Evolutionary conservation across 2,797 vertebrate species (phyloP).

Genomic region (Ptychobarbus kaznakovi): DNA sequence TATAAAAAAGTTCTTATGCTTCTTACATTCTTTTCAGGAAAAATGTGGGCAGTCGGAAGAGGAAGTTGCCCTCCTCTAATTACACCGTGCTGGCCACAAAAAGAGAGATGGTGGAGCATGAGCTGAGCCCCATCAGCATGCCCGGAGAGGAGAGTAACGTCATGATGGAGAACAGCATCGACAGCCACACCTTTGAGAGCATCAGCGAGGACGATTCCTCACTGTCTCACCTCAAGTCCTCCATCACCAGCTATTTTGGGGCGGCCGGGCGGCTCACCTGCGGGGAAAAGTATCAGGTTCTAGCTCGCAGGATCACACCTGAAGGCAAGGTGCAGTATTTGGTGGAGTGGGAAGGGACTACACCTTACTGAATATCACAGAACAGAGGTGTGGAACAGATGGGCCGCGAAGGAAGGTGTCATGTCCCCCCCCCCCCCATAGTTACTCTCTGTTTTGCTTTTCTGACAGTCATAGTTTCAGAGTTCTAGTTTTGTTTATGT

Average conservation of each 20-base stretch:
- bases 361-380: conserved; percentile 83
- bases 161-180: conserved; percentile 73
- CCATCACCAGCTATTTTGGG: conserved; percentile 93
- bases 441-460: conserved; percentile 8
- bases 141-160: conserved; percentile 67
- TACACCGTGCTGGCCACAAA: conserved; percentile 79
- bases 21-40: conserved; percentile 67
- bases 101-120: conserved; percentile 66
- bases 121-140: conserved; percentile 64
- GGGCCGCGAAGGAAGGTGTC: background rate
- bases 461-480: conserved; percentile 36
- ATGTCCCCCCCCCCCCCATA: background rate
- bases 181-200: conserved; percentile 85
- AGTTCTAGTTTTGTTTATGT: conserved; percentile 43
- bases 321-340: conserved; percentile 96
- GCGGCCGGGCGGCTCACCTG: conserved; percentile 88
- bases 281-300: conserved; percentile 92
- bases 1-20: background rate
- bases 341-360: conserved; percentile 94
- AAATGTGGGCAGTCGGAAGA: conserved; percentile 91
- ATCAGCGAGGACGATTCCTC: conserved; percentile 86
- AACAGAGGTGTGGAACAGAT: conserved; percentile 11
- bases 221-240: conserved; percentile 91
- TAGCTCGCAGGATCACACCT: conserved; percentile 89
- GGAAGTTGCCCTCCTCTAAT: conserved; percentile 84